Evolutionary conservation across 2,888 invertebrate genomes (phyloP).

Genomic region (Coelopa pilipes): DNA sequence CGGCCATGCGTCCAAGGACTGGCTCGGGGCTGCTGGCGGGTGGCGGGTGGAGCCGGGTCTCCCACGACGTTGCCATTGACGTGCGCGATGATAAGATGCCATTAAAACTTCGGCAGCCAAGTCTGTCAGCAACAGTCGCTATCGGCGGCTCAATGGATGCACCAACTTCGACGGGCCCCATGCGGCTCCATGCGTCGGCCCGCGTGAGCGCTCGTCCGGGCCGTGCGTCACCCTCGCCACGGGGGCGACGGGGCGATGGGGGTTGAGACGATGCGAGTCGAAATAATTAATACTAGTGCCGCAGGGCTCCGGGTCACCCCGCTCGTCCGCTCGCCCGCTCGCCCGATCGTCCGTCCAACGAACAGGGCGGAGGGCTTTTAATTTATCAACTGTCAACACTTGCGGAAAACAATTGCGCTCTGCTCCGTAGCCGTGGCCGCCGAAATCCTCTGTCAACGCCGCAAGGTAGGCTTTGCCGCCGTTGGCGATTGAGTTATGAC

Average conservation of each 20-base stretch:
- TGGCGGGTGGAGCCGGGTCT: no score
- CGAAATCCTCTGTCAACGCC: conserved; percentile 10
- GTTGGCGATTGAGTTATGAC: conserved; percentile 11
- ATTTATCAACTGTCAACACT: conserved; percentile 59
- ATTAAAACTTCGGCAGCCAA: background rate
- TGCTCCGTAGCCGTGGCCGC: no score
- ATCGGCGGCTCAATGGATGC: no score
- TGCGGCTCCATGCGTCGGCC: no score
- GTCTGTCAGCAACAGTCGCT: background rate
- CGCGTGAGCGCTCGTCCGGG: background rate
- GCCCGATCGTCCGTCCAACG: no score
- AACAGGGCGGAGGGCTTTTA: conserved; percentile 46
- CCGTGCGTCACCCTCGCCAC: background rate
- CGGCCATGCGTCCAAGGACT: no score
- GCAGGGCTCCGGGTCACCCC: background rate
- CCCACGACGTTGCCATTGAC: no score
- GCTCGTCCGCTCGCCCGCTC: no score
- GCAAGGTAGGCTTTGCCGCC: conserved; percentile 1
- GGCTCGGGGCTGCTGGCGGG: no score
- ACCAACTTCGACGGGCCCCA: no score
- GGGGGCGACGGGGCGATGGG: background rate
- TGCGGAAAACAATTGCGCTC: conserved; percentile 33
- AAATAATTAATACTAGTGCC: no score
- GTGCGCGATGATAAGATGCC: no score
- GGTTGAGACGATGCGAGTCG: background rate